These are phyloP conservation scores for Vulpes ferrilata DNA, from an alignment of 2,113 vertebrate genomes.

Conservation along the genomic window DNA sequence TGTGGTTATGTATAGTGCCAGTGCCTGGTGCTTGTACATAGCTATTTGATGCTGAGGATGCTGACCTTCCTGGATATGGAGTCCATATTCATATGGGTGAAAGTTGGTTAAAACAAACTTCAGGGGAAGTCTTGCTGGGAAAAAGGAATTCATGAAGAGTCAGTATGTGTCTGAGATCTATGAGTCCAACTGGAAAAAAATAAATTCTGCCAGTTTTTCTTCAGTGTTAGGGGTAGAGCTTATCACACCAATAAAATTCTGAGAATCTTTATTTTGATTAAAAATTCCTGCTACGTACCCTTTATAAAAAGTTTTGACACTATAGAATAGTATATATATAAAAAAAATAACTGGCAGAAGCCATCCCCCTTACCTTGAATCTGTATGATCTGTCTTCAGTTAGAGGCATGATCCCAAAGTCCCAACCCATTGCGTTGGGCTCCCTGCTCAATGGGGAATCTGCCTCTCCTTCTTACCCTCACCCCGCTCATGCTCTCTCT, in stretches of 20 bases:
- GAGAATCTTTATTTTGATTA: constrained; percentile 16
- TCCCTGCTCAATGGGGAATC: no score
- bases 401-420: no score
- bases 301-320: background rate
- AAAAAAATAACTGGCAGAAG: background rate
- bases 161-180: constrained; percentile 28
- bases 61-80: constrained; percentile 57
- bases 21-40: constrained; percentile 8
- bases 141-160: constrained; percentile 51
- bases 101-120: constrained; percentile 56
- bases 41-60: constrained; percentile 61
- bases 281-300: background rate
- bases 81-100: constrained; percentile 1
- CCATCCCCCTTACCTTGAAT: background rate
- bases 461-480: no score
- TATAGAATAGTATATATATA: background rate
- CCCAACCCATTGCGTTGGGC: no score
- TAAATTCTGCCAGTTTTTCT: background rate
- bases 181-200: background rate
- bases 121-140: background rate
- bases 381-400: background rate
- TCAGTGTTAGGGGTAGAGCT: background rate
- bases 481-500: no score
- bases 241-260: constrained; percentile 49
- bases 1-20: constrained; percentile 57